phyloP scores from a whole-genome alignment of 2,113 vertebrate species.

The Dissostichus mawsoni region DNA sequence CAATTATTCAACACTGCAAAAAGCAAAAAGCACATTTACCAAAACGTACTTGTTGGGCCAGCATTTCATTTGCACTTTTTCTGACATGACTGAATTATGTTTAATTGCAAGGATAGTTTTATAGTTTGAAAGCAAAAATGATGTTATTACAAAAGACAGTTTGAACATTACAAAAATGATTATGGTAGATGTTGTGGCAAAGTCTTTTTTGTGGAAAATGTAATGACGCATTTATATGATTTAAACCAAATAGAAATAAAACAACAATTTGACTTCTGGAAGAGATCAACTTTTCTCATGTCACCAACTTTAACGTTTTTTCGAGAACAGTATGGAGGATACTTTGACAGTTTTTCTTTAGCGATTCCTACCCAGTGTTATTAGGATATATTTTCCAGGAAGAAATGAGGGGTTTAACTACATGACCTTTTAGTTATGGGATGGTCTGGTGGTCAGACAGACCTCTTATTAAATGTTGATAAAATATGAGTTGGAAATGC shows the following conservation, averaged over 20 bases:
- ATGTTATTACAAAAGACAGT: too few relatives aligned
- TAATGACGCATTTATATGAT: too few relatives aligned
- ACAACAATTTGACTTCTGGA: conserved; percentile 1
- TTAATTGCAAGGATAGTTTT: background rate
- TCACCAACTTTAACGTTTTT: conserved; percentile 8
- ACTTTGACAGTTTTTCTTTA: background rate
- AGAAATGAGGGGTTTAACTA: conserved; percentile 13
- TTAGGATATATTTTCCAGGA: conserved; percentile 43
- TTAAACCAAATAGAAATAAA: background rate
- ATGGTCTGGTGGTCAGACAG: conserved; percentile 28
- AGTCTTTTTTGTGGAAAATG: too few relatives aligned
- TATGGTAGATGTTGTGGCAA: too few relatives aligned
- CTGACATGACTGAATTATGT: background rate
- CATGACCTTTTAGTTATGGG: conserved; percentile 11
- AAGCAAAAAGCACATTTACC: too few relatives aligned
- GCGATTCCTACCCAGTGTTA: conserved; percentile 45
- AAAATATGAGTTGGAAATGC: conserved; percentile 49
- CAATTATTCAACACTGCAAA: too few relatives aligned
- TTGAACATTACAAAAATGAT: too few relatives aligned
- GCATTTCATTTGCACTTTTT: background rate
- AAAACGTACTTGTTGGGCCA: background rate
- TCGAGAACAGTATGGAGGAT: background rate
- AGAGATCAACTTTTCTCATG: conserved; percentile 14
- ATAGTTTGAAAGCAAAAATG: background rate
- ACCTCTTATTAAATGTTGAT: conserved; percentile 53